phyloP scores from a whole-genome alignment of 1,140 invertebrate genomes.

The Drosophila kikkawai region DNA sequence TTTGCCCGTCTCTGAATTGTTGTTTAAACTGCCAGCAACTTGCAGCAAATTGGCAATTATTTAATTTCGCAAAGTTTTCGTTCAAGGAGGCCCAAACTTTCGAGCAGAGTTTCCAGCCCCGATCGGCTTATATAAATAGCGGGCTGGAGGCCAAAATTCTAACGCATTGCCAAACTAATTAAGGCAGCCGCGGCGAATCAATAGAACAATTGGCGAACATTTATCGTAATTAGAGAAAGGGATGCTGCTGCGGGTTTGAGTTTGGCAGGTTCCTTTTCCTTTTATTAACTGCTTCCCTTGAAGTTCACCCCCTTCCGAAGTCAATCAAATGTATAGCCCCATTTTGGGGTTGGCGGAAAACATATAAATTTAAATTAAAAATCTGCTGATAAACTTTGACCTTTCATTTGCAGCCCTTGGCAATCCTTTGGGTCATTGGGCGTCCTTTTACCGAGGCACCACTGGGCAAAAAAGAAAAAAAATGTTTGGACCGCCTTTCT shows the following conservation, averaged over 20 bases:
- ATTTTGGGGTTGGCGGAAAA: constrained; percentile 23
- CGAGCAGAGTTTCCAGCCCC: background rate
- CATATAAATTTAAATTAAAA: constrained; percentile 61
- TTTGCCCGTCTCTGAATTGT: constrained; percentile 46
- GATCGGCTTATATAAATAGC: constrained; percentile 56
- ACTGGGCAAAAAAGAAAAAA: background rate
- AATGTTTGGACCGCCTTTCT: constrained; percentile 4
- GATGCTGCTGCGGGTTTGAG: constrained; percentile 4
- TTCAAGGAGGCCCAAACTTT: constrained; percentile 31
- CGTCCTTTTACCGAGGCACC: constrained; percentile 2
- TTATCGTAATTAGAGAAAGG: constrained; percentile 56
- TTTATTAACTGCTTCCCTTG: constrained; percentile 32
- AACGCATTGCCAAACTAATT: constrained; percentile 64
- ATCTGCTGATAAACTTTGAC: constrained; percentile 49
- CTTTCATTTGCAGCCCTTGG: constrained; percentile 27
- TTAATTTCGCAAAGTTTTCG: constrained; percentile 56
- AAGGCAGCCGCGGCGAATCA: constrained; percentile 37
- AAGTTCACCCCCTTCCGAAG: constrained; percentile 12
- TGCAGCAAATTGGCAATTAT: constrained; percentile 61
- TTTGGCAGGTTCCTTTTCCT: constrained; percentile 12
- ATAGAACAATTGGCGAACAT: constrained; percentile 58
- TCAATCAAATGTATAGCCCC: constrained; percentile 30
- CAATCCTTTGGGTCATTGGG: constrained; percentile 33
- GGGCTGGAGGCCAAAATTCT: constrained; percentile 45
- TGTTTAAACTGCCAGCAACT: constrained; percentile 60